phyloP scores from a whole-genome alignment of 2,888 invertebrate species.

The Tillus elongatus region DNA sequence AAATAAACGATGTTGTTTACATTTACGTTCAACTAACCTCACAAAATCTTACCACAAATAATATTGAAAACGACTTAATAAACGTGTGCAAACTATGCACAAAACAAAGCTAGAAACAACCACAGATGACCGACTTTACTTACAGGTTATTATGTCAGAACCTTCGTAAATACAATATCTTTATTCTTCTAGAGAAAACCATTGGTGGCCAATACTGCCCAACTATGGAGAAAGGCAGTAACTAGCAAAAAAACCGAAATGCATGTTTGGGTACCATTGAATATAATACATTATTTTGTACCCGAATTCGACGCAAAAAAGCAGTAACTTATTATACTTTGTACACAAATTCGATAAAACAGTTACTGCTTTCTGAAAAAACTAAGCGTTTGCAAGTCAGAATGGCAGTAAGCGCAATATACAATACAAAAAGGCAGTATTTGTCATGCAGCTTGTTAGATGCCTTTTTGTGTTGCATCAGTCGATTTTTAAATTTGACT shows the following conservation, averaged over 20 bases:
- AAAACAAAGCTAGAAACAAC: too few species aligned
- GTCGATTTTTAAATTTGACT: slow-evolving; percentile 4
- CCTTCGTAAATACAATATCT: too few species aligned
- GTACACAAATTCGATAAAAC: neutral
- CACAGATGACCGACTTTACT: too few species aligned
- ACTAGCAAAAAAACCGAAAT: slow-evolving; percentile 5
- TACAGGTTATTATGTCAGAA: too few species aligned
- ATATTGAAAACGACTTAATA: too few species aligned
- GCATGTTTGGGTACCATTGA: neutral
- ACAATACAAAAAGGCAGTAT: slow-evolving; percentile 6
- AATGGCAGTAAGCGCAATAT: slow-evolving; percentile 4
- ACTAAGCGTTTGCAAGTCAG: slow-evolving; percentile 5
- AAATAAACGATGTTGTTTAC: too few species aligned
- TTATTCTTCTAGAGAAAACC: too few species aligned
- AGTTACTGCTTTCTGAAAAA: slow-evolving; percentile 4
- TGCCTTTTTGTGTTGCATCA: slow-evolving; percentile 6
- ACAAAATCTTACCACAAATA: too few species aligned
- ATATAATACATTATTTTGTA: neutral
- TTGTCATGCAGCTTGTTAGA: slow-evolving; percentile 3
- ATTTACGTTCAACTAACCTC: too few species aligned
- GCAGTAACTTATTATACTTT: neutral
- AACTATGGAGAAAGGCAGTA: slow-evolving; percentile 7
- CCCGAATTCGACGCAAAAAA: neutral
- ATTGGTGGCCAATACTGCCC: too few species aligned
- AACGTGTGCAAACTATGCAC: too few species aligned